Evolutionary conservation across 1,140 invertebrate genomes (phyloP).

Genomic region (Episyrphus balteatus): DNA sequence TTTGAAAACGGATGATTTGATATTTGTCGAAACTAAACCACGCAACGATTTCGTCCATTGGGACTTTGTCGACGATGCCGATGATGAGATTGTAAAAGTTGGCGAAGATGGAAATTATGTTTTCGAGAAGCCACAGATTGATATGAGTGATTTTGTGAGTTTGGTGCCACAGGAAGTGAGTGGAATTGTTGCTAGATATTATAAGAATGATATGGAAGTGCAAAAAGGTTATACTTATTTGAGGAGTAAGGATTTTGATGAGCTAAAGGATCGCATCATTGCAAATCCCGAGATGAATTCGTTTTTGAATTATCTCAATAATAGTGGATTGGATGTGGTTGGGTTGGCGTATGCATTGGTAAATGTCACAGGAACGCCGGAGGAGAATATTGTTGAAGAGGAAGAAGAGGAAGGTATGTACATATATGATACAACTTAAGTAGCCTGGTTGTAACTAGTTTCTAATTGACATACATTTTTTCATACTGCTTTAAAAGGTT

Average conservation of each 20-base stretch:
- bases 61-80: no score
- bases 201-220: conserved; percentile 26
- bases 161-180: conserved; percentile 23
- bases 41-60: no score
- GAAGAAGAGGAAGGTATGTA: no score
- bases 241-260: conserved; percentile 13
- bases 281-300: conserved; percentile 19
- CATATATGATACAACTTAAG: no score
- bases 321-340: conserved; percentile 22
- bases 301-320: conserved; percentile 22
- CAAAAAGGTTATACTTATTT: conserved; percentile 22
- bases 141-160: conserved; percentile 23
- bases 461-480: no score
- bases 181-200: conserved; percentile 19
- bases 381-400: neutral
- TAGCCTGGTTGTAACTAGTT: no score
- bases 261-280: conserved; percentile 15
- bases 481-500: no score
- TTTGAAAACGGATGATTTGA: no score
- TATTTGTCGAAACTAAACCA: no score
- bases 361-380: conserved; percentile 4
- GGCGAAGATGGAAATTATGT: no score
- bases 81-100: no score
- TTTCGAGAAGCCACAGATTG: conserved; percentile 12
- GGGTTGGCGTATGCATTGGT: conserved; percentile 10